phyloP scores from a whole-genome alignment of 2,888 invertebrate genomes.

The Melolontha melolontha region DNA sequence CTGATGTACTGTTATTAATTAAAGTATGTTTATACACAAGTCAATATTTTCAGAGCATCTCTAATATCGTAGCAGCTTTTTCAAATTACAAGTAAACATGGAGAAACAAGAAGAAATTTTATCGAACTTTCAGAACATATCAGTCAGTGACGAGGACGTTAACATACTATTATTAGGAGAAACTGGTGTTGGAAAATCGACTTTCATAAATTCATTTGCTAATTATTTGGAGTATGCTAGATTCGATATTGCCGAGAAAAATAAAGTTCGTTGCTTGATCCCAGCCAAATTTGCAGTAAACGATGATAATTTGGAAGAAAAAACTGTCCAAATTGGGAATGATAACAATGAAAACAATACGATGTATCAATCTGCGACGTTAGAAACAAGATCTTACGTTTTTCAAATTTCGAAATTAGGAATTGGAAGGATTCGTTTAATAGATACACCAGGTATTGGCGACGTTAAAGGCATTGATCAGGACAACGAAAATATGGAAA shows the following conservation, averaged over 20 bases:
- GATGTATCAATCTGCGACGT: slow-evolving; percentile 48
- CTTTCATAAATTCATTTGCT: slow-evolving; percentile 60
- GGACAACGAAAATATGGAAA: slow-evolving; percentile 51
- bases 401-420: slow-evolving; percentile 46
- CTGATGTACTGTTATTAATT: too few relatives aligned
- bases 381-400: slow-evolving; percentile 75
- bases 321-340: slow-evolving; percentile 50
- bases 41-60: too few relatives aligned
- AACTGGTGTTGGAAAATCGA: slow-evolving; percentile 62
- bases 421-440: slow-evolving; percentile 54
- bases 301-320: slow-evolving; percentile 51
- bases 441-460: slow-evolving; percentile 60
- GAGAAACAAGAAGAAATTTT: slow-evolving; percentile 10
- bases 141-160: slow-evolving; percentile 49
- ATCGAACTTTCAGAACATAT: slow-evolving; percentile 27
- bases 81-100: background rate
- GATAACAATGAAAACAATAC: slow-evolving; percentile 50
- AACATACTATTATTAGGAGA: slow-evolving; percentile 60
- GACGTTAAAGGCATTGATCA: slow-evolving; percentile 50
- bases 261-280: slow-evolving; percentile 53
- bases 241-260: slow-evolving; percentile 47
- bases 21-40: too few relatives aligned
- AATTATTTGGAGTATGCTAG: slow-evolving; percentile 56
- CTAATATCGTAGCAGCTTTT: too few relatives aligned
- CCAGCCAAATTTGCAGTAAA: slow-evolving; percentile 54